Evolutionary conservation across 1,140 invertebrate species (phyloP).

Genomic region (Wasmannia auropunctata): DNA sequence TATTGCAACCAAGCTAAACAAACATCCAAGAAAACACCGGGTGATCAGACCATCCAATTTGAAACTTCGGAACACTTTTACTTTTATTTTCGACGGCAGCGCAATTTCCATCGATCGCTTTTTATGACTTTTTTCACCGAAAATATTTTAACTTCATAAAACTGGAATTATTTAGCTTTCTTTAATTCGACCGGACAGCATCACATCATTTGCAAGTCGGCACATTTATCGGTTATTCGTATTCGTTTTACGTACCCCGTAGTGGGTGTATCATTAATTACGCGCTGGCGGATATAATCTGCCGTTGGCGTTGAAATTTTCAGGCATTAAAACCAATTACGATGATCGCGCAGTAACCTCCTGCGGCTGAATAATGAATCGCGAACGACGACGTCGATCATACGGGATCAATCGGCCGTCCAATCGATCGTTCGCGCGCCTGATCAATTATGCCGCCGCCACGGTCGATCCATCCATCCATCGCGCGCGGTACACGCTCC

Average conservation of each 20-base stretch:
- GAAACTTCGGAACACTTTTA: neutral
- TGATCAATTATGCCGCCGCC: slow-evolving; percentile 45
- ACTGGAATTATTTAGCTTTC: slow-evolving; percentile 18
- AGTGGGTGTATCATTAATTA: slow-evolving; percentile 47
- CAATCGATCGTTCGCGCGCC: slow-evolving; percentile 58
- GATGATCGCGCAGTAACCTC: slow-evolving; percentile 52
- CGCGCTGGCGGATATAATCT: slow-evolving; percentile 54
- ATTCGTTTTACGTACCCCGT: slow-evolving; percentile 18
- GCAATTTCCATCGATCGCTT: neutral
- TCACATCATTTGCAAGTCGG: slow-evolving; percentile 25
- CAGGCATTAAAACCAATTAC: slow-evolving; percentile 57
- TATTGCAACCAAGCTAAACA: neutral
- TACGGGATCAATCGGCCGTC: slow-evolving; percentile 56
- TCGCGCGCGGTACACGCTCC: slow-evolving; percentile 52
- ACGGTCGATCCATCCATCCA: slow-evolving; percentile 35
- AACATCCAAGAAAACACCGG: neutral
- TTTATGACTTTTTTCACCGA: neutral
- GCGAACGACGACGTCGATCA: slow-evolving; percentile 61
- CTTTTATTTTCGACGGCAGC: neutral
- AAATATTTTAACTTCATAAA: slow-evolving; percentile 8
- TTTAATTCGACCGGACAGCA: neutral
- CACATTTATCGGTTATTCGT: slow-evolving; percentile 33
- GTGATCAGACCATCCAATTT: neutral
- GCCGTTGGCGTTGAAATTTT: slow-evolving; percentile 54
- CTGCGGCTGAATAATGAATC: slow-evolving; percentile 58